Base-by-base conservation (phyloP, 2,797 vertebrate genomes). In the Gymnoscopelus microlampas region DNA sequence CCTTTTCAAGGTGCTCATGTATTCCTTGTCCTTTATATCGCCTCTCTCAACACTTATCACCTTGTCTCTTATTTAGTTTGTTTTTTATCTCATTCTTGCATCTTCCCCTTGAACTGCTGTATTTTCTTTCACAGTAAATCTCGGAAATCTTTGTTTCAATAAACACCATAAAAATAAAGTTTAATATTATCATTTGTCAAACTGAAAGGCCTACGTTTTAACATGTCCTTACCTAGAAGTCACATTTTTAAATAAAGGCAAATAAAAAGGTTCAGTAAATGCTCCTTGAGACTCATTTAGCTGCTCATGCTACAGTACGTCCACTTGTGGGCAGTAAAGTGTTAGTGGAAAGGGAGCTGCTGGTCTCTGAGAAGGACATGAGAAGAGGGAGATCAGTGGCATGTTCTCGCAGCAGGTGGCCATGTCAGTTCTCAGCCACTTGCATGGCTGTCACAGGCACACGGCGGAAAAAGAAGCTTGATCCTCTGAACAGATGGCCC, bases 381-480 rank as follows among this genome's bases (percentile, higher is more conserved):
- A 32, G 29, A 63, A 8, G 58, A 66, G n/a, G 60, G 60, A 12
- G 47, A 74, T 24, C 53, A 29, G 23, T 58, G 64, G 8, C 64
- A 49, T 23, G 23, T 32, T 9, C 19, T 53, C 19, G 23, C 15
- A 24, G 57, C 3, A 19, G 55, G 13, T 47, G 35, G 58, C 13
- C 53, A 53, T 2, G 23, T 86, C 75, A 89, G 68, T 84, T 77
- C 55, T 85, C 62, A 1, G 73, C 55, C 55, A 61, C 23, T 5
- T 76, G 57, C 44, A 59, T 23, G 9, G 74, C 68, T 29, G 71
- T 65, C 53, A 81, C 32, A 63, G 96, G 93, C 2, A 94, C 93
- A 60, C 94, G 91, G 67, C 95, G 95, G 88, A 95, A 96, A 53
- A 96, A 95, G 79, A 96, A 93, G 83, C 96, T 96, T 90, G 95